phyloP scores from a whole-genome alignment of 2,797 vertebrate genomes.

The Lophotriccus pileatus region DNA sequence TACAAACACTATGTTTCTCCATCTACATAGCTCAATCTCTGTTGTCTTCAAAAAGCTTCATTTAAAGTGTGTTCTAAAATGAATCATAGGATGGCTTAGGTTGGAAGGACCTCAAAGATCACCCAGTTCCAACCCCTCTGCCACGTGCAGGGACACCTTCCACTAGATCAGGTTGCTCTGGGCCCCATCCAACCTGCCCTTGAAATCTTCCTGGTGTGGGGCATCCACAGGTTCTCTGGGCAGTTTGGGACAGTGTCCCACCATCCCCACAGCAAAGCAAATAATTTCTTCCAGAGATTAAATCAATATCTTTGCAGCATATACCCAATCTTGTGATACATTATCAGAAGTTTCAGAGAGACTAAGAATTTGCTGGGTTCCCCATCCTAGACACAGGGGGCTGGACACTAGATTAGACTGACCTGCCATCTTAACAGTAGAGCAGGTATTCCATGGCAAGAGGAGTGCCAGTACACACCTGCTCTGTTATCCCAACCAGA shows the following conservation, averaged over 20 bases:
- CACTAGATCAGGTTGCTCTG: background rate
- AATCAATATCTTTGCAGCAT: background rate
- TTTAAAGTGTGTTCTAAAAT: background rate
- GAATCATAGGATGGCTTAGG: background rate
- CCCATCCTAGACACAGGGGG: background rate
- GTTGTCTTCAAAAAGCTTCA: background rate
- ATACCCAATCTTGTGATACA: background rate
- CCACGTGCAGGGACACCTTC: background rate
- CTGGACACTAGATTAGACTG: background rate
- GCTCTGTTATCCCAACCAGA: rapidly evolving
- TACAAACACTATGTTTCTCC: background rate
- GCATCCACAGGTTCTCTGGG: background rate
- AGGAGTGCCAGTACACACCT: background rate
- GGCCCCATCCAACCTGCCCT: background rate
- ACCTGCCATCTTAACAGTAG: background rate
- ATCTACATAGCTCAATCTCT: background rate
- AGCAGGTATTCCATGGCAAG: background rate
- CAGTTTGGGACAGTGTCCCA: background rate
- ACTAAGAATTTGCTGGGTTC: background rate
- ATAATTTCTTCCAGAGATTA: background rate
- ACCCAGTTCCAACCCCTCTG: background rate
- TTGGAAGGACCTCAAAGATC: background rate
- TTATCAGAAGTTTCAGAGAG: background rate
- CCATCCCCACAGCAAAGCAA: background rate
- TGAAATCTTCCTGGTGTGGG: background rate